A percentile compares a stretch with the other conserved stretches of the same genome.
Evolutionary conservation across 1,140 invertebrate species (phyloP).

Genomic region (Pogonomyrmex californicus): DNA sequence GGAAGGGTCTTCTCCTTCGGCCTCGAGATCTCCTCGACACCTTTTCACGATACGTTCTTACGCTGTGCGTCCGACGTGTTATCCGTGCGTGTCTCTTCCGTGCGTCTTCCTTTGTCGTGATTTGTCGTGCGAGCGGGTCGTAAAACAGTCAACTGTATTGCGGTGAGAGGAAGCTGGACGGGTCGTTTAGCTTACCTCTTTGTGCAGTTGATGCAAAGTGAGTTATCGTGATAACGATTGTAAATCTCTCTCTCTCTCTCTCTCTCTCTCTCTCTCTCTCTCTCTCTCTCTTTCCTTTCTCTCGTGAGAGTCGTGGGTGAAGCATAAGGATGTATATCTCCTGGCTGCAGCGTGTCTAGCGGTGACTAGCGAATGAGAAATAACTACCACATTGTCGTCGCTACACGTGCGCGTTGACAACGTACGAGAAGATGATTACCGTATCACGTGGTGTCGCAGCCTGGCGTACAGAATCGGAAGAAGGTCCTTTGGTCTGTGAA

Average conservation of each 20-base stretch:
- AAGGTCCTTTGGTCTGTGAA: no score
- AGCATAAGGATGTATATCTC: neutral
- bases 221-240: slow-evolving; percentile 42
- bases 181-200: slow-evolving; percentile 2
- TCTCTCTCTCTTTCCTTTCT: no score
- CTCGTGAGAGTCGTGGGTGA: neutral
- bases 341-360: neutral
- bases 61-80: slow-evolving; percentile 23
- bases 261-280: no score
- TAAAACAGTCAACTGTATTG: neutral
- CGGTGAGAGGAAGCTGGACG: neutral
- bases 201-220: neutral
- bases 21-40: slow-evolving; percentile 36
- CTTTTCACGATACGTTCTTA: slow-evolving; percentile 64
- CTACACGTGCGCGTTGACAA: neutral
- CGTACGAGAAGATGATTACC: slow-evolving; percentile 13
- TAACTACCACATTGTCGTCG: neutral
- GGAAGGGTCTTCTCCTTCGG: slow-evolving; percentile 26
- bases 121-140: neutral
- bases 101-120: neutral
- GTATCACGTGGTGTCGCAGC: neutral
- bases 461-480: neutral
- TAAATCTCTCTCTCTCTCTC: neutral
- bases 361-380: neutral
- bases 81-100: slow-evolving; percentile 1